Evolutionary conservation across 2,113 vertebrate species (phyloP).

Genomic region (Amphiprion ocellaris): DNA sequence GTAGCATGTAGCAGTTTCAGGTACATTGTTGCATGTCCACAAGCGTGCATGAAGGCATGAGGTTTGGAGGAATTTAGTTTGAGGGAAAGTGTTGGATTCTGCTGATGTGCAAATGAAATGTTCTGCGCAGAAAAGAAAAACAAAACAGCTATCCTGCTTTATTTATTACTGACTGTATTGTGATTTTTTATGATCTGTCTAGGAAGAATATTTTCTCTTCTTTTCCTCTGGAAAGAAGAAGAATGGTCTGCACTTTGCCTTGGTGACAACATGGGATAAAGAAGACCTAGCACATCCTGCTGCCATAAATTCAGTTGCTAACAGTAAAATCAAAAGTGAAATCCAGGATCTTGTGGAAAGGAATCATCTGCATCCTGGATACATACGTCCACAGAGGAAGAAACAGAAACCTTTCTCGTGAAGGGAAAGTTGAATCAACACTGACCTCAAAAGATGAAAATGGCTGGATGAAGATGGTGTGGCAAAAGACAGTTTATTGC

Average conservation of each 20-base stretch:
- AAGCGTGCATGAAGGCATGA: constrained; percentile 63
- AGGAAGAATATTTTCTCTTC: constrained; percentile 39
- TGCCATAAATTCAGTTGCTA: constrained; percentile 25
- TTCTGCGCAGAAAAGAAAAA: constrained; percentile 19
- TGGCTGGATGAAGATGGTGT: constrained; percentile 12
- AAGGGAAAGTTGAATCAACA: constrained; percentile 12
- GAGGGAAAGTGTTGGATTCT: constrained; percentile 26
- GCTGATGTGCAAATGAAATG: constrained; percentile 29
- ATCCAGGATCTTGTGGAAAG: constrained; percentile 17
- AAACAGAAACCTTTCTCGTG: constrained; percentile 20
- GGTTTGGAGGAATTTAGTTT: constrained; percentile 21
- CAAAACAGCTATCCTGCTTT: background rate
- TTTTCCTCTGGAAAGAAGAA: constrained; percentile 10
- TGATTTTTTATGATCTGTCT: constrained; percentile 47
- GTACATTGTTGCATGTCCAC: constrained; percentile 60
- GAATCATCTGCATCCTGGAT: constrained; percentile 57
- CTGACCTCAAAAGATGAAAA: constrained; percentile 29
- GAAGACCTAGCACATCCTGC: constrained; percentile 44
- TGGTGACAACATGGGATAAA: constrained; percentile 43
- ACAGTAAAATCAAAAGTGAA: constrained; percentile 15
- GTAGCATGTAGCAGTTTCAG: constrained; percentile 48
- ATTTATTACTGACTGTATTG: constrained; percentile 59
- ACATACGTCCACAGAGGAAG: constrained; percentile 39
- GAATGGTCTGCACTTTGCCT: constrained; percentile 20
- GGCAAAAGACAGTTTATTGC: constrained; percentile 1